Percentiles rank a stretch among this genome's conserved stretches.
Conservation (phyloP, 2,888 invertebrate genomes). For the Erebia ligea region DNA sequence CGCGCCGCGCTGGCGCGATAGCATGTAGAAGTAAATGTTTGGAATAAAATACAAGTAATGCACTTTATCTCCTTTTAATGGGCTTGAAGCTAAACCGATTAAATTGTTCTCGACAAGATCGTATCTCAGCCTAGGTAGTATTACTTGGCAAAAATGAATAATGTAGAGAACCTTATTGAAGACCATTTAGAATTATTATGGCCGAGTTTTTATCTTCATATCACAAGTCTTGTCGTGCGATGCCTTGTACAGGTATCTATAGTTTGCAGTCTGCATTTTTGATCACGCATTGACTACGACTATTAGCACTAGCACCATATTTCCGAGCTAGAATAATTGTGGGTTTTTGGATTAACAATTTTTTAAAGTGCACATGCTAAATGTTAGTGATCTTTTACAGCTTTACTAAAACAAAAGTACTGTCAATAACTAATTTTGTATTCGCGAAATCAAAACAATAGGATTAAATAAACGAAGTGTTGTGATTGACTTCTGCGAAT, state of each 20-base stretch:
- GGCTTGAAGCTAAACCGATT: constrained; percentile 35
- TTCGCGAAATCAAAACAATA: constrained; percentile 5
- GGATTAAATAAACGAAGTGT: constrained; percentile 1
- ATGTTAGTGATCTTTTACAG: neutral
- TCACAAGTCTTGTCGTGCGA: neutral
- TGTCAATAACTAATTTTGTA: neutral
- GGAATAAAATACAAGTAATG: constrained; percentile 33
- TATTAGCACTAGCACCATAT: no score
- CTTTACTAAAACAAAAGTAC: neutral
- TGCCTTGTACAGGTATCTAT: neutral
- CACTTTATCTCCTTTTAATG: constrained; percentile 36
- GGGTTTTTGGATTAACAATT: no score
- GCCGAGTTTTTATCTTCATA: constrained; percentile 13
- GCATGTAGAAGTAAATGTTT: constrained; percentile 34
- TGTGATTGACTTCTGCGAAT: constrained; percentile 7
- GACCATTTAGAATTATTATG: constrained; percentile 18
- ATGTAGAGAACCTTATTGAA: constrained; percentile 19
- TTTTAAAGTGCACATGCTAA: no score
- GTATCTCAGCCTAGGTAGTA: constrained; percentile 28
- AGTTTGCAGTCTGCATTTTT: neutral
- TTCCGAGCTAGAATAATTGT: no score
- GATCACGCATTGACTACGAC: no score
- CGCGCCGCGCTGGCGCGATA: constrained; percentile 26
- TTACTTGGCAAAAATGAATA: constrained; percentile 29
- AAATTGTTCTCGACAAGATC: constrained; percentile 33